Evolutionary conservation across 2,888 invertebrate genomes (phyloP).

Genomic region (Pyrocoelia pectoralis): DNA sequence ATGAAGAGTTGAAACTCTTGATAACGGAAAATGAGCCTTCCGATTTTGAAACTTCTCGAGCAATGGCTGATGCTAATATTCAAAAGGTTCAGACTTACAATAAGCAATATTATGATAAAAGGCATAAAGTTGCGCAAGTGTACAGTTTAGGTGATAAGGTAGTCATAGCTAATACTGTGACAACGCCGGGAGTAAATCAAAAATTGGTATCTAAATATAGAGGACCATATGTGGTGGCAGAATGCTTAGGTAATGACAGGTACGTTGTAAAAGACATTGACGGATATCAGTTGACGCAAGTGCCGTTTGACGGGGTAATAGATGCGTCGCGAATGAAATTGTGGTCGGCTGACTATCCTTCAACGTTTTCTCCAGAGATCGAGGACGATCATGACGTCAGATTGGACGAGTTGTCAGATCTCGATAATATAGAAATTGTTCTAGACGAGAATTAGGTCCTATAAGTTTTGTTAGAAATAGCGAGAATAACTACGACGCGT

Average conservation of each 20-base stretch:
- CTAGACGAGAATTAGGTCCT: too few species aligned
- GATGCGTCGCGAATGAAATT: not conserved
- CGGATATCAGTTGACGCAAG: conserved; percentile 35
- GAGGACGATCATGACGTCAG: not conserved
- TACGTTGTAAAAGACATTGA: conserved; percentile 40
- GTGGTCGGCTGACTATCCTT: not conserved
- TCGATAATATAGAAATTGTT: too few species aligned
- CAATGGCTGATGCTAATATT: conserved; percentile 30
- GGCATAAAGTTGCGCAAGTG: conserved; percentile 24
- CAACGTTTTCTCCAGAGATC: not conserved
- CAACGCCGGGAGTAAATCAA: not conserved
- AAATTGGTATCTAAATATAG: conserved; percentile 30
- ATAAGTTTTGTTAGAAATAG: too few species aligned
- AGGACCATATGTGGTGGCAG: conserved; percentile 38
- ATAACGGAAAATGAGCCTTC: not conserved
- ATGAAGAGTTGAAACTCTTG: not conserved
- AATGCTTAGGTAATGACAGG: conserved; percentile 39
- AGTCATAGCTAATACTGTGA: not conserved
- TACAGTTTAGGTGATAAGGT: conserved; percentile 35
- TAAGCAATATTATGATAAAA: conserved; percentile 31
- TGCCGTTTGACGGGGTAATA: conserved; percentile 12
- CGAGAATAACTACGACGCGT: too few species aligned
- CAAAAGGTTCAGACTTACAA: conserved; percentile 29
- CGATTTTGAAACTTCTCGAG: conserved; percentile 10
- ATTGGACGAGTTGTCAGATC: too few species aligned